Base-by-base conservation (phyloP, 2,113 vertebrate genomes). In the Marmota flaviventris region DNA sequence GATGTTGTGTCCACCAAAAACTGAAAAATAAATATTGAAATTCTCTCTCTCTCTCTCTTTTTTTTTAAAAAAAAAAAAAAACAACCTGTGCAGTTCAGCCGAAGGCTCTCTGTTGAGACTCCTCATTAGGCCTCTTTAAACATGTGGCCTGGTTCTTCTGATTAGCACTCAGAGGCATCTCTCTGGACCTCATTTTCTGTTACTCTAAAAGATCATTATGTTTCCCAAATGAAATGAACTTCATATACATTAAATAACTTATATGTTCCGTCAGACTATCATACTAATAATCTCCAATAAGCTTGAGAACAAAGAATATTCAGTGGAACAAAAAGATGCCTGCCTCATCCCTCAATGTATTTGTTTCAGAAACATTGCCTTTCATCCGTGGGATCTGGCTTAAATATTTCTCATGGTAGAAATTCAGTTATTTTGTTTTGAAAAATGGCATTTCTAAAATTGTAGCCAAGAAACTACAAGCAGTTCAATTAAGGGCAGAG, bases 391-490 rank as follows among this genome's bases (percentile, higher is more conserved):
- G 18, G 78, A 84, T 53, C 20, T 1, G 42, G 9, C 13, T 56
- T 85, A 58, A 56, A n/a, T 86, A 22, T 53, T 63, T 48, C 29
- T 65, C 34, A 9, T 5, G 12, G 61, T 24, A 93, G 27, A 87
- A 94, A 83, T 24, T 39, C 76, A 56, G 45, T 51, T 24, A 72
- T 61, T 77, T 93, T 92, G 81, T 92, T 94, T 63, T 27, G 18
- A 92, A 92, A 77, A 89, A 77, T 22, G 34, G 27, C 76, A 90
- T 69, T 94, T 72, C 58, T 67, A 85, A 58, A 90, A 85, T 32
- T 48, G 27, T n/a, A 34, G 51, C 45, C 51, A 82, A 67, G 65
- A 88, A 92, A 95, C 0, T 61, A 58, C 22, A 78, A 69, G 45
- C 39, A 76, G 65, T 12, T 94, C 53, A 24, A 65, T 25, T 18